Evolutionary conservation across 1,140 invertebrate species (phyloP), one percentile per base, ranked within the genome.

Genomic region (Mesaphorura yosii): DNA sequence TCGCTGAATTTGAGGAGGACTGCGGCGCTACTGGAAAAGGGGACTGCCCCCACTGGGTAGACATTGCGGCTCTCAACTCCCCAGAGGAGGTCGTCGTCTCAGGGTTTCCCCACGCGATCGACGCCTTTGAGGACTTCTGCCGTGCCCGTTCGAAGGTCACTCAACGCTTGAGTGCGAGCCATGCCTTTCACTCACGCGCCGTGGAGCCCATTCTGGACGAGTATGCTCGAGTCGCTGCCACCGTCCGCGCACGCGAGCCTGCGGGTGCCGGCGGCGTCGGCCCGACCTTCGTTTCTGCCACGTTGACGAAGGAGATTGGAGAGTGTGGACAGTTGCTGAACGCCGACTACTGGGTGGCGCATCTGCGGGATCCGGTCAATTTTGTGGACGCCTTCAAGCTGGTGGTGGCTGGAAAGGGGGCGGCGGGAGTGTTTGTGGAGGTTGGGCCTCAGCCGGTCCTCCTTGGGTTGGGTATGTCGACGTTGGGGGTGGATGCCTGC

Each of bases 41-140:
- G 25, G 10, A 25, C 10, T 12, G 14, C 22, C 12, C 25, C 19
- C 10, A 27, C 7, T 29, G 14, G 29, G 17, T 55, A 19, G 53
- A 55, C 28, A 20, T 55, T 1, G 53, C 53, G 1, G 53, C 45
- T 0, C 28, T 55, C 0, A 55, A 55, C 28, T 55, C 53, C 0
- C 15, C 37, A n/a, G 45, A 47, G 5, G 46, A 55, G 45, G 45
- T 49, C 26, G 53, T 55, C 14, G 47, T 55, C 26, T 46, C 53
- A 7, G 53, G 53, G 2, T 26, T 22, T 17, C 38, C 47, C 2
- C 27, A 41, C 17, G 14, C 53, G 27, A 20, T 55, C 6, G 26
- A 29, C 2, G 14, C 23, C 12, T 49, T 55, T 27, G 25, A n/a
- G 6, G 2, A 28, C 12, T 23, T 55, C 20, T 55, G 53, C 45